phyloP scores from a whole-genome alignment of 2,113 vertebrate genomes.

The Dasypus novemcinctus region DNA sequence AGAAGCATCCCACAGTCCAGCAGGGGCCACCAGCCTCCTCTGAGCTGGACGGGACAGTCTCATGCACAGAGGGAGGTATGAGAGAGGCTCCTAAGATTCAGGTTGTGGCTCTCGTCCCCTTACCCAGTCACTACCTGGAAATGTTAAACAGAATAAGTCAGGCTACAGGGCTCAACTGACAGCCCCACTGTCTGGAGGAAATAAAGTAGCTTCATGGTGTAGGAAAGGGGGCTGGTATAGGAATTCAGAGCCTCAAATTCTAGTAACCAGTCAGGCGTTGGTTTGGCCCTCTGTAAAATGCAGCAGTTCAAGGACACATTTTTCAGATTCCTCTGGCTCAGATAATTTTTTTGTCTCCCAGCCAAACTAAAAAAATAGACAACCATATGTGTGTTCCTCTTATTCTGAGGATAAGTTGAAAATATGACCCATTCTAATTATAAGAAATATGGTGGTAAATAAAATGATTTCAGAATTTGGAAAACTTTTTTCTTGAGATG shows the following conservation, averaged over 20 bases:
- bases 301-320: neutral
- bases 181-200: neutral
- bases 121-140: neutral
- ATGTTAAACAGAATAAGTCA: no score
- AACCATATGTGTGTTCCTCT: neutral
- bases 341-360: neutral
- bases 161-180: neutral
- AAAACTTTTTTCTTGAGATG: neutral
- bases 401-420: neutral
- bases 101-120: fast-evolving
- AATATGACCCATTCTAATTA: neutral
- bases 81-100: neutral
- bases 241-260: neutral
- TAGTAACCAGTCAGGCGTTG: neutral
- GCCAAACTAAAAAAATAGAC: neutral
- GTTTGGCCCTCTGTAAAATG: neutral
- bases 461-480: neutral
- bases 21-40: neutral
- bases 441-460: neutral
- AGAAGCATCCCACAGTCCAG: neutral
- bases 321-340: neutral
- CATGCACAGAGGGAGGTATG: neutral
- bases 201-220: neutral
- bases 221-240: neutral
- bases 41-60: neutral